Percentiles rank a stretch among this genome's conserved stretches.
Conservation (phyloP, 1,140 invertebrate genomes). For the Brachionus paranguensis region DNA sequence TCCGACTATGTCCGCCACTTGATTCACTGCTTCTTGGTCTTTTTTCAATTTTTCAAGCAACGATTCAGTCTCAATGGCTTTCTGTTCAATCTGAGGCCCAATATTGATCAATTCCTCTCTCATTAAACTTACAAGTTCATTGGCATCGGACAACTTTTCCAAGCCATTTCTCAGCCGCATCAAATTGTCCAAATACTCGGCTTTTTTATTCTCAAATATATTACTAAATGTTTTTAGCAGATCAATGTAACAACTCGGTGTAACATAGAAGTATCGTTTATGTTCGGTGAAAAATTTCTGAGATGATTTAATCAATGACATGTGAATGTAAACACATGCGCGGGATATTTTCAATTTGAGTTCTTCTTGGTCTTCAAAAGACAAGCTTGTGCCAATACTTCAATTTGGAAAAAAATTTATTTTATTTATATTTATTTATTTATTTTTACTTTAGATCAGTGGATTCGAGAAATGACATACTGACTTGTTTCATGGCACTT, state of each 20-base stretch:
- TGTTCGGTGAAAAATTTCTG: conserved; percentile 69
- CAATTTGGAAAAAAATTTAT: not conserved
- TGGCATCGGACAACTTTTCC: conserved; percentile 50
- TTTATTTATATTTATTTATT: not conserved
- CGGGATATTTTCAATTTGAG: conserved; percentile 47
- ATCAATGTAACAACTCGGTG: conserved; percentile 77
- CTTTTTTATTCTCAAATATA: conserved; percentile 50
- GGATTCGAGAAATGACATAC: not conserved
- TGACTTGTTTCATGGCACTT: conserved; percentile 59
- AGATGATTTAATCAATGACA: conserved; percentile 68
- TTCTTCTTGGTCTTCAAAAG: conserved; percentile 42
- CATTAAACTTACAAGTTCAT: conserved; percentile 51
- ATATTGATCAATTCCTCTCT: conserved; percentile 50
- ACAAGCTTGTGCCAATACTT: not conserved
- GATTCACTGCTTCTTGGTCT: conserved; percentile 50
- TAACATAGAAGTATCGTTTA: conserved; percentile 73
- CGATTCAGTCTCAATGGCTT: conserved; percentile 44
- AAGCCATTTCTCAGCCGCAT: conserved; percentile 49
- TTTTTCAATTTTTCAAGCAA: conserved; percentile 47
- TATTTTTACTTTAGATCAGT: not conserved
- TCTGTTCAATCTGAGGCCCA: conserved; percentile 51
- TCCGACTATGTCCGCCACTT: conserved; percentile 52
- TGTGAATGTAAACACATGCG: conserved; percentile 61
- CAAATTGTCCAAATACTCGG: conserved; percentile 46
- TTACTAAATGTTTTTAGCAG: conserved; percentile 67